Evolutionary conservation across 2,888 invertebrate genomes (phyloP).

Genomic region (Cephus runcator): DNA sequence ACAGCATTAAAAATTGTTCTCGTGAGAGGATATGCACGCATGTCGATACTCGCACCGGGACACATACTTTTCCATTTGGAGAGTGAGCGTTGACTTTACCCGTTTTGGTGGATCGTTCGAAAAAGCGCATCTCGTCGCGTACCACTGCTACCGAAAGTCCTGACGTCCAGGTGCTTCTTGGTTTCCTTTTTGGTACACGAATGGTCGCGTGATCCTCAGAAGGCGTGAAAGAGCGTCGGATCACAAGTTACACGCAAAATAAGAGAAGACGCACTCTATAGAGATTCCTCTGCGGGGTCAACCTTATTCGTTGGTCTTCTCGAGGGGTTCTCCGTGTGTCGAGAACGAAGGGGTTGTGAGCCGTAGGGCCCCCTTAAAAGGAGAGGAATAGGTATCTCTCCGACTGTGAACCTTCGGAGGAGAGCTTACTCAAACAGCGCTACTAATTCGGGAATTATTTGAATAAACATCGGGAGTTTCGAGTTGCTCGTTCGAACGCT

Average conservation of each 20-base stretch:
- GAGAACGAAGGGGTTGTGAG: too few species aligned
- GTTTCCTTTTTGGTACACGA: slow-evolving; percentile 54
- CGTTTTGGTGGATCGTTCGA: slow-evolving; percentile 48
- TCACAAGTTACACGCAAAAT: too few species aligned
- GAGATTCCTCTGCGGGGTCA: too few species aligned
- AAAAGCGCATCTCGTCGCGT: slow-evolving; percentile 39
- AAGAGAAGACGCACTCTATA: too few species aligned
- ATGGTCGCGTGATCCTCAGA: slow-evolving; percentile 44
- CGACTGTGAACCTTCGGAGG: too few species aligned
- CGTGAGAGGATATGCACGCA: too few species aligned
- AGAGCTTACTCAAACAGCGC: slow-evolving; percentile 30
- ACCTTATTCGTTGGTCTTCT: too few species aligned
- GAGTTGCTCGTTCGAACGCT: slow-evolving; percentile 31
- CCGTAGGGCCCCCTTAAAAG: too few species aligned
- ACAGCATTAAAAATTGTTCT: too few species aligned
- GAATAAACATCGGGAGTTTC: slow-evolving; percentile 36
- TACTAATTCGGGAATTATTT: slow-evolving; percentile 53
- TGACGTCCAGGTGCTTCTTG: slow-evolving; percentile 41
- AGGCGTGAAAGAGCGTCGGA: slow-evolving; percentile 32
- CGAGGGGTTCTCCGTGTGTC: too few species aligned
- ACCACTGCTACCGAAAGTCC: slow-evolving; percentile 8
- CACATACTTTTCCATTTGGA: slow-evolving; percentile 25
- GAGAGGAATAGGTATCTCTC: too few species aligned
- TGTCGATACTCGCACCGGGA: too few species aligned
- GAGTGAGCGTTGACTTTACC: slow-evolving; percentile 57